Conservation (phyloP, 2,888 invertebrate species). For the Drosophila helvetica region DNA sequence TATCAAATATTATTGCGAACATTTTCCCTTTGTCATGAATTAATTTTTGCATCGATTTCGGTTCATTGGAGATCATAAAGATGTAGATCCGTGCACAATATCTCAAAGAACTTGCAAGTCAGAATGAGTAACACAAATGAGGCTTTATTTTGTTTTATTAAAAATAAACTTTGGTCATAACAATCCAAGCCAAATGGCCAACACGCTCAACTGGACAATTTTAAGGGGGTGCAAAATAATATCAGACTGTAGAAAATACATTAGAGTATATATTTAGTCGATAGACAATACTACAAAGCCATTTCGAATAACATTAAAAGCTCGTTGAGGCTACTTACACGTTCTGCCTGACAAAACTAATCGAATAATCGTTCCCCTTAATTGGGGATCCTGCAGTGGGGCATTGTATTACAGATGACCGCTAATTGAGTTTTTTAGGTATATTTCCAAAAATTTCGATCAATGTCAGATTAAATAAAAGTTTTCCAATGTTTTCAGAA, state of each 20-base stretch:
- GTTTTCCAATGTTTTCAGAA: slow-evolving; percentile 7
- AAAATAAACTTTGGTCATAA: slow-evolving; percentile 26
- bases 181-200: neutral
- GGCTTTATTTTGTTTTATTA: slow-evolving; percentile 15
- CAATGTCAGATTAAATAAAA: slow-evolving; percentile 28
- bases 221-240: slow-evolving; percentile 15
- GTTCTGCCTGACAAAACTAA: neutral
- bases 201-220: neutral
- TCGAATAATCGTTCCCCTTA: neutral
- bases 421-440: neutral
- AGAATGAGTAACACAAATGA: slow-evolving; percentile 39
- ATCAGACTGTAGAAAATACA: neutral
- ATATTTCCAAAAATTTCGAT: slow-evolving; percentile 9
- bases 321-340: neutral
- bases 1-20: slow-evolving; percentile 42
- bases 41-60: slow-evolving; percentile 40
- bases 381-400: neutral
- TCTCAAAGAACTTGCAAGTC: slow-evolving; percentile 47
- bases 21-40: slow-evolving; percentile 25
- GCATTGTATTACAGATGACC: too few species aligned
- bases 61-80: slow-evolving; percentile 39
- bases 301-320: neutral
- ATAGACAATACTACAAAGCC: neutral
- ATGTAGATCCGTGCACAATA: slow-evolving; percentile 25
- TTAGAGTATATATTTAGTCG: neutral